A percentile compares a stretch with the other conserved stretches of the same genome.
phyloP scores from a whole-genome alignment of 2,888 invertebrate genomes.

The Melanophora roralis region DNA sequence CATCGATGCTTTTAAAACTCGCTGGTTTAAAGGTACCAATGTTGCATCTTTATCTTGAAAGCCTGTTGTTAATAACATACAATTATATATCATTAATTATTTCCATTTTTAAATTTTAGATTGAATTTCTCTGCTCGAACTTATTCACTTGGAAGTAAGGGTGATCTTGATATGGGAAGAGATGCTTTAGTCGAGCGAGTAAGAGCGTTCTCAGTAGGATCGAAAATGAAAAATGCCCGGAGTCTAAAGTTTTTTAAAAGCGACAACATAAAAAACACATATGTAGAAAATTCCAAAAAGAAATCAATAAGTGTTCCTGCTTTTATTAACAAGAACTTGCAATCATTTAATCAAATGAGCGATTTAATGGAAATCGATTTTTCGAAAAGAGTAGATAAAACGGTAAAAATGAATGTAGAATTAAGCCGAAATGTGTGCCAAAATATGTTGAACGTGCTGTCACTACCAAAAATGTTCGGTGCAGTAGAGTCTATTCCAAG shows the following conservation, averaged over 20 bases:
- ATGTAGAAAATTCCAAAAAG: constrained; percentile 68
- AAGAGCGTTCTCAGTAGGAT: constrained; percentile 88
- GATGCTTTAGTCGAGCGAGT: constrained; percentile 78
- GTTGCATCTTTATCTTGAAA: too few species aligned
- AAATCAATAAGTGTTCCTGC: constrained; percentile 85
- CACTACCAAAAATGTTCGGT: not conserved
- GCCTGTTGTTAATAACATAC: too few species aligned
- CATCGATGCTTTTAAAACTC: too few species aligned
- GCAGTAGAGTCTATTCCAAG: constrained; percentile 16
- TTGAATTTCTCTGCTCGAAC: constrained; percentile 78
- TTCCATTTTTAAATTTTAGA: constrained; percentile 1
- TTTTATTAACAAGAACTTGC: constrained; percentile 78
- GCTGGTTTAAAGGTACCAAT: too few species aligned
- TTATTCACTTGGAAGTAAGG: constrained; percentile 91
- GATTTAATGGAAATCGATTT: constrained; percentile 92
- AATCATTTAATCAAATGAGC: constrained; percentile 82
- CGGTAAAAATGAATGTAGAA: not conserved
- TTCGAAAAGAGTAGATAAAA: constrained; percentile 73
- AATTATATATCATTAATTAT: too few species aligned
- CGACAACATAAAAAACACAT: constrained; percentile 67
- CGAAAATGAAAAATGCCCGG: constrained; percentile 79
- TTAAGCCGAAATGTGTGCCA: constrained; percentile 5
- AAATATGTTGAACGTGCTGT: not conserved
- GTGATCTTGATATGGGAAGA: constrained; percentile 79
- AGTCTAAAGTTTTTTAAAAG: constrained; percentile 60